Evolutionary conservation across 2,113 vertebrate species (phyloP).

Genomic region (Synchiropus splendidus): DNA sequence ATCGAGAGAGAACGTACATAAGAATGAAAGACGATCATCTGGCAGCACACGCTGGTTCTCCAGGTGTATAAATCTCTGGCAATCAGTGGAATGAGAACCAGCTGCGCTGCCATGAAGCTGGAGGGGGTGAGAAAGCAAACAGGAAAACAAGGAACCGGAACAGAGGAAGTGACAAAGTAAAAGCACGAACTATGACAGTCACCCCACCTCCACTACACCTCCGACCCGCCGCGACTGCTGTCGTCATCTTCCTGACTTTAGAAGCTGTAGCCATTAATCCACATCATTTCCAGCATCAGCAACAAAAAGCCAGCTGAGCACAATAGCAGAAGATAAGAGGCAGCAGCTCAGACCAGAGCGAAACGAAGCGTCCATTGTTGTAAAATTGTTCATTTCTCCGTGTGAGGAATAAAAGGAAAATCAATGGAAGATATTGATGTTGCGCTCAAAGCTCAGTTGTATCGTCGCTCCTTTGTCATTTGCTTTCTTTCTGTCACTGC

Average conservation of each 20-base stretch:
- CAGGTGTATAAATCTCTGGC: too few relatives aligned
- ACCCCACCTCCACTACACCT: background rate
- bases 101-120: too few relatives aligned
- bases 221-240: conserved; percentile 5
- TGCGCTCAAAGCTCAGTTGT: conserved; percentile 35
- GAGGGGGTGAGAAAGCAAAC: too few relatives aligned
- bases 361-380: conserved; percentile 26
- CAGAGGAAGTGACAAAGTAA: too few relatives aligned
- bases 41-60: too few relatives aligned
- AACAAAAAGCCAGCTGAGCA: conserved; percentile 27
- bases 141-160: too few relatives aligned
- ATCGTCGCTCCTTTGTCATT: conserved; percentile 30
- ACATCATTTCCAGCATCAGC: conserved; percentile 22
- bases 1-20: too few relatives aligned
- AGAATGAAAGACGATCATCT: too few relatives aligned
- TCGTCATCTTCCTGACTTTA: background rate
- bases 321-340: conserved; percentile 34
- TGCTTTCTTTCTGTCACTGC: conserved; percentile 3
- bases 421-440: conserved; percentile 49
- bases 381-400: conserved; percentile 39
- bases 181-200: too few relatives aligned
- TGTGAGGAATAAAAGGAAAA: conserved; percentile 38
- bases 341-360: conserved; percentile 12
- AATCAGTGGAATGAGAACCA: too few relatives aligned
- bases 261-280: conserved; percentile 7